phyloP scores from a whole-genome alignment of 1,140 invertebrate species.

The Dendroctonus ponderosae region DNA sequence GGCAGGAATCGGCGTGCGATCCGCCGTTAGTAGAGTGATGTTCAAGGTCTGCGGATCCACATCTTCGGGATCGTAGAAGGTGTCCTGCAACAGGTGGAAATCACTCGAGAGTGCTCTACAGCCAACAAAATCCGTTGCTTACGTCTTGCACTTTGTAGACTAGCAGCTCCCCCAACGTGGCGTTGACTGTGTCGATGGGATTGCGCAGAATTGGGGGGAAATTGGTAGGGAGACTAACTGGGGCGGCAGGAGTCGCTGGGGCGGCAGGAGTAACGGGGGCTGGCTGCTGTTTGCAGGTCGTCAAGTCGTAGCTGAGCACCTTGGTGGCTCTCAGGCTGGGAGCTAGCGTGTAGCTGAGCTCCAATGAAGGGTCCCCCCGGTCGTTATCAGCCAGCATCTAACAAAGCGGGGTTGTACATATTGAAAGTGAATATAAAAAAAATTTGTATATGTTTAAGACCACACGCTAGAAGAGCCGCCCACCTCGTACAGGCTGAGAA shows the following conservation, averaged over 20 bases:
- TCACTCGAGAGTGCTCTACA: background rate
- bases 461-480: too few species aligned
- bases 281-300: conserved; percentile 58
- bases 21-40: conserved; percentile 70
- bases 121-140: conserved; percentile 40
- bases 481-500: conserved; percentile 47
- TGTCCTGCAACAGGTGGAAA: conserved; percentile 60
- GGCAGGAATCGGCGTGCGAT: conserved; percentile 64
- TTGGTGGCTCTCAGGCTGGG: conserved; percentile 64
- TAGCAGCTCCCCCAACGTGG: conserved; percentile 73
- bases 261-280: conserved; percentile 53
- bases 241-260: conserved; percentile 47
- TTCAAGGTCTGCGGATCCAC: conserved; percentile 70
- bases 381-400: conserved; percentile 60
- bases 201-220: conserved; percentile 74
- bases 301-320: conserved; percentile 62
- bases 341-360: conserved; percentile 58
- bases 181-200: conserved; percentile 80
- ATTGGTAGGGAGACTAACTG: conserved; percentile 61
- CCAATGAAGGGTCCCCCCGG: conserved; percentile 56
- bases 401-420: conserved; percentile 9
- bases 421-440: too few species aligned
- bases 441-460: too few species aligned
- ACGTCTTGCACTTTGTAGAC: conserved; percentile 77
- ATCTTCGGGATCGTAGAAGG: conserved; percentile 88